Percentiles rank a stretch among this genome's conserved stretches.
phyloP scores from a whole-genome alignment of 1,140 invertebrate genomes.

The Cydia splendana region DNA sequence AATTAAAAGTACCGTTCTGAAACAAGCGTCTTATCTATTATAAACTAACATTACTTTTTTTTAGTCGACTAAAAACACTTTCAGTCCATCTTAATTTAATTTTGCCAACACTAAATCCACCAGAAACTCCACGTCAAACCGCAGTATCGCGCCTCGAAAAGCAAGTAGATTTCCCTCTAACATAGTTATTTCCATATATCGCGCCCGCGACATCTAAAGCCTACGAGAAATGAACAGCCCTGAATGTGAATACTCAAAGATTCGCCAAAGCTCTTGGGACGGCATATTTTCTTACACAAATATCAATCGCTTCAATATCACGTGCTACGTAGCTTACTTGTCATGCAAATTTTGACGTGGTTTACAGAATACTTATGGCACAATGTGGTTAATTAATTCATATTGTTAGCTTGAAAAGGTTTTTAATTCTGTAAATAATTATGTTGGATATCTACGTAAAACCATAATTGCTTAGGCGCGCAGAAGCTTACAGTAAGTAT shows the following conservation, averaged over 20 bases:
- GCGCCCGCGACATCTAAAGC: slow-evolving; percentile 11
- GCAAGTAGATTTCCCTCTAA: slow-evolving; percentile 1
- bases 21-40: no score
- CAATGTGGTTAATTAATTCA: neutral
- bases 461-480: no score
- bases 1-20: no score
- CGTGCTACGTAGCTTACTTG: neutral
- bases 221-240: slow-evolving; percentile 3
- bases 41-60: no score
- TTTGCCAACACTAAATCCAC: neutral
- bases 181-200: slow-evolving; percentile 31
- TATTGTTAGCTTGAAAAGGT: no score
- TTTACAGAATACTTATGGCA: neutral
- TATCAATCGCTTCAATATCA: slow-evolving; percentile 21
- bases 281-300: slow-evolving; percentile 29
- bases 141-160: neutral
- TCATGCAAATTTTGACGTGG: slow-evolving; percentile 14
- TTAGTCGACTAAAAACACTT: neutral
- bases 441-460: no score
- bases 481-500: no score
- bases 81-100: neutral
- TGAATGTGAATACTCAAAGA: slow-evolving; percentile 20
- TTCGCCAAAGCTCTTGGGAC: slow-evolving; percentile 21
- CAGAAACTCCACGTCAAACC: neutral
- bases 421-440: no score